Conservation (phyloP, 2,888 invertebrate species). For the Cephus nigrinus region DNA sequence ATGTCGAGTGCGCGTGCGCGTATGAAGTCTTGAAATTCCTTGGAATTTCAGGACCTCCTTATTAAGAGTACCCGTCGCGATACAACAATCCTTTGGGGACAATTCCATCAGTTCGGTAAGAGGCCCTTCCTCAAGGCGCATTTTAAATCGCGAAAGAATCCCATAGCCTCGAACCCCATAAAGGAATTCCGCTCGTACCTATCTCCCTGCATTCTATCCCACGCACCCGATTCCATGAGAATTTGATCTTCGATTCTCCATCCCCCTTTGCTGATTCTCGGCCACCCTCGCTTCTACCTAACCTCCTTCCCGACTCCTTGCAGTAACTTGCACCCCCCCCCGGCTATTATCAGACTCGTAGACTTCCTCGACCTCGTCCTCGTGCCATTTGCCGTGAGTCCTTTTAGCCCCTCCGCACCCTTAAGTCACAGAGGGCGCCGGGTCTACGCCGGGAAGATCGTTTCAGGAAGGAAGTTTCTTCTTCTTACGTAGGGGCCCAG, state of each 20-base stretch:
- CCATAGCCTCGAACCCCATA: constrained; percentile 17
- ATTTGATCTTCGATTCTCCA: constrained; percentile 5
- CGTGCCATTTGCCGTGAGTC: neutral
- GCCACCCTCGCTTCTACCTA: neutral
- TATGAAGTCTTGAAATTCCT: neutral
- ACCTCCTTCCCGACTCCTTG: neutral
- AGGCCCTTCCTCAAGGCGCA: constrained; percentile 25
- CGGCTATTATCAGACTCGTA: neutral
- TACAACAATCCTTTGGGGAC: constrained; percentile 9
- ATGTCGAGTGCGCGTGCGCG: neutral
- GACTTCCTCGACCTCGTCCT: neutral
- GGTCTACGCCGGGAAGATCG: neutral
- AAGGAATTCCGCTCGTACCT: constrained; percentile 22
- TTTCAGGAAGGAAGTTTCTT: neutral
- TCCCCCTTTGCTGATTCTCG: constrained; percentile 10
- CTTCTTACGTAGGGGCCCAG: constrained; percentile 39
- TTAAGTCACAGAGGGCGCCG: neutral
- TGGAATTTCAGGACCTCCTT: neutral
- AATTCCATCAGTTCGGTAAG: constrained; percentile 21
- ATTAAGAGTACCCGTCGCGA: neutral
- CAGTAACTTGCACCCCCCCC: neutral
- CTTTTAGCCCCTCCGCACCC: neutral
- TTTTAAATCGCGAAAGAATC: constrained; percentile 33
- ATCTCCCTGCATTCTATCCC: constrained; percentile 15
- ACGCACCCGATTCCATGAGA: constrained; percentile 15